phyloP scores from a whole-genome alignment of 2,888 invertebrate genomes.

The Creontiades dilutus region DNA sequence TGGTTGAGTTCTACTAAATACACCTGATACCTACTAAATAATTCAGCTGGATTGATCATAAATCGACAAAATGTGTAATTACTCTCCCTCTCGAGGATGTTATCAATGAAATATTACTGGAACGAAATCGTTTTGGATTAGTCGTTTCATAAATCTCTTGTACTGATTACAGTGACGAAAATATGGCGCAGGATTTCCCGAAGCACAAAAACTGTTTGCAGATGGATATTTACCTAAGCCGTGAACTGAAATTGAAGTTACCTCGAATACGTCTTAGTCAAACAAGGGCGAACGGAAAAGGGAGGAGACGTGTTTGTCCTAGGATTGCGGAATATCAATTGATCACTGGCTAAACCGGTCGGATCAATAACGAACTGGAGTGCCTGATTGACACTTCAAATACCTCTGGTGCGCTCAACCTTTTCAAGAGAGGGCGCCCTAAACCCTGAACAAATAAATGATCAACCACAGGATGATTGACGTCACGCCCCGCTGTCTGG shows the following conservation, averaged over 20 bases:
- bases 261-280: not conserved
- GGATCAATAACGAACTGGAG: constrained; percentile 45
- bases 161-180: not conserved
- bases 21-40: too few species aligned
- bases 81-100: too few species aligned
- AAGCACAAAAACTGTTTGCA: not conserved
- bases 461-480: constrained; percentile 43
- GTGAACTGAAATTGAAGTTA: not conserved
- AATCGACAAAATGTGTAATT: too few species aligned
- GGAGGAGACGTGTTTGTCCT: constrained; percentile 4
- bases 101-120: too few species aligned
- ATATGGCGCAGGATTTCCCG: not conserved
- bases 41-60: too few species aligned
- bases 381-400: constrained; percentile 48
- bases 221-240: not conserved
- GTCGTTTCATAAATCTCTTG: not conserved
- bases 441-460: constrained; percentile 46
- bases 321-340: constrained; percentile 43
- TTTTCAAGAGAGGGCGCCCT: constrained; percentile 18
- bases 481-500: constrained; percentile 33
- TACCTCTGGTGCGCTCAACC: constrained; percentile 15
- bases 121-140: not conserved
- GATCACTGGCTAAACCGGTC: constrained; percentile 29
- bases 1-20: too few species aligned
- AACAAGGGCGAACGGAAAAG: not conserved